These are phyloP conservation scores for Belgica antarctica DNA, from an alignment of 2,888 invertebrate genomes.

Conservation along the genomic window DNA sequence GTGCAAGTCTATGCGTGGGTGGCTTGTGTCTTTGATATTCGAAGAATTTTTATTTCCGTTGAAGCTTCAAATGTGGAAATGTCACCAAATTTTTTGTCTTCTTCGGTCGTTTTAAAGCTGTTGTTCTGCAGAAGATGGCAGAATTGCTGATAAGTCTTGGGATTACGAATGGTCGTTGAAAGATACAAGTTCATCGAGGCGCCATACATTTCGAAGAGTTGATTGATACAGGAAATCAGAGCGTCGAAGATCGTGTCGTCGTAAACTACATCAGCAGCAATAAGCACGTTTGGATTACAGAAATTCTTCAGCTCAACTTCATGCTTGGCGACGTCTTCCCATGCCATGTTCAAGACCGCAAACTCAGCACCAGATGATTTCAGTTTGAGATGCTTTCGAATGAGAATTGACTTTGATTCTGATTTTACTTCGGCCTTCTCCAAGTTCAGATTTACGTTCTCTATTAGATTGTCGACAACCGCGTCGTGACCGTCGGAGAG, in stretches of 20 bases:
- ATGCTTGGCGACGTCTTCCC: conserved; percentile 56
- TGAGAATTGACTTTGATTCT: background rate
- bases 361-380: conserved; percentile 33
- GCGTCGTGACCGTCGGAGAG: conserved; percentile 69
- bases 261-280: conserved; percentile 64
- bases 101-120: background rate
- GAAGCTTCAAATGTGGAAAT: background rate
- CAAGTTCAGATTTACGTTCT: conserved; percentile 64
- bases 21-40: no score
- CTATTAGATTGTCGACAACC: conserved; percentile 63
- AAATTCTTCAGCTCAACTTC: conserved; percentile 47
- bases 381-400: conserved; percentile 45
- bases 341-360: conserved; percentile 55
- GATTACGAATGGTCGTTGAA: conserved; percentile 28
- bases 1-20: background rate
- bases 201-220: conserved; percentile 50
- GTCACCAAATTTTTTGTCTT: background rate
- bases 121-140: background rate
- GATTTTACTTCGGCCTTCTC: background rate
- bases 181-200: background rate
- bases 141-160: conserved; percentile 9
- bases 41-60: conserved; percentile 16
- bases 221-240: conserved; percentile 55
- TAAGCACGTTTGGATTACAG: conserved; percentile 55
- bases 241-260: conserved; percentile 58